A percentile compares a stretch with the other conserved stretches of the same genome.
These are phyloP conservation scores for Pyrgilauda ruficollis DNA, from an alignment of 2,113 vertebrate genomes.

Conservation along the genomic window DNA sequence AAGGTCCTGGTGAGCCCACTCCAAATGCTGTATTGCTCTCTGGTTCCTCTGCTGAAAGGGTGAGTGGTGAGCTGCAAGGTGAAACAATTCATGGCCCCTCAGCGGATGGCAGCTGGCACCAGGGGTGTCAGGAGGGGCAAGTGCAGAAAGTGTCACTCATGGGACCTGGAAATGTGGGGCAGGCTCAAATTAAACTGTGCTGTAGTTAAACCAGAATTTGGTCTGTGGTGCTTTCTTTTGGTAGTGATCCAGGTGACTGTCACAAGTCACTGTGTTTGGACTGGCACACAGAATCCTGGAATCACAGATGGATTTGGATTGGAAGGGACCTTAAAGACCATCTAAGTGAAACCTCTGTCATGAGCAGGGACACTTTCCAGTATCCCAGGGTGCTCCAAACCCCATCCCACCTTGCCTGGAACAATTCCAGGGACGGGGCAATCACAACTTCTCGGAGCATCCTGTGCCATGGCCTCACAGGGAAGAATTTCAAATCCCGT, in stretches of 20 bases:
- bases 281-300: background rate
- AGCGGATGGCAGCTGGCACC: background rate
- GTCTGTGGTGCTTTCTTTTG: background rate
- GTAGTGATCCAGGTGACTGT: background rate
- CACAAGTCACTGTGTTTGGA: accelerated
- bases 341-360: background rate
- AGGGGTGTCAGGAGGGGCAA: background rate
- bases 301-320: background rate
- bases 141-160: background rate
- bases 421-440: background rate
- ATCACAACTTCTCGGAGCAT: background rate
- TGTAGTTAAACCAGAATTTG: background rate
- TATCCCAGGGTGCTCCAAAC: background rate
- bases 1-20: background rate
- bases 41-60: background rate
- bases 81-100: background rate
- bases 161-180: background rate
- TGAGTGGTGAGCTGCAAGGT: background rate
- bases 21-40: background rate
- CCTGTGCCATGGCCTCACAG: background rate
- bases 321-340: background rate
- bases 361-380: background rate
- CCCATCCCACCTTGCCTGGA: background rate
- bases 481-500: background rate
- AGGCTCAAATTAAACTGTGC: background rate